Evolutionary conservation across 53 echinoderm and acorn worm species (phyloP).

Genomic region (Astropecten irregularis): DNA sequence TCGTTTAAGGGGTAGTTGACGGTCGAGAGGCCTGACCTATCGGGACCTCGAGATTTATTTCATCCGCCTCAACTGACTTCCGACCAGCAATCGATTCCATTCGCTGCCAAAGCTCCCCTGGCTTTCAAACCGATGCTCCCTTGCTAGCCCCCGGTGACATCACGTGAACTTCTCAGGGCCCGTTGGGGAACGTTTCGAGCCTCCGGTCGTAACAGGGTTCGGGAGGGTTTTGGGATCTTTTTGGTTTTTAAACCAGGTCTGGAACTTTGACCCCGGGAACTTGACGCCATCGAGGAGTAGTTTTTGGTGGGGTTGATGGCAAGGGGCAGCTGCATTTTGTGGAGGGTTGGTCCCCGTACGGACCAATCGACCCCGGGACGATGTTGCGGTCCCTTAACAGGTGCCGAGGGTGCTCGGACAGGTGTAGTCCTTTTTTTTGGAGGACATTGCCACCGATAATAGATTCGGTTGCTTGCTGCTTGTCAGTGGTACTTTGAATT

Average conservation of each 20-base stretch:
- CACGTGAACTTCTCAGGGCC: too few relatives aligned
- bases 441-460: slow-evolving; percentile 33
- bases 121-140: too few relatives aligned
- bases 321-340: slow-evolving; percentile 43
- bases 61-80: too few relatives aligned
- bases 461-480: not conserved
- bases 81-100: too few relatives aligned
- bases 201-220: too few relatives aligned
- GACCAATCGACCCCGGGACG: slow-evolving; percentile 28
- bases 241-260: slow-evolving; percentile 44
- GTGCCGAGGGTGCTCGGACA: slow-evolving; percentile 12
- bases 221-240: too few relatives aligned
- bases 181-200: too few relatives aligned
- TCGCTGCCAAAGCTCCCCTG: too few relatives aligned
- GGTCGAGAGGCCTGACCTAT: too few relatives aligned
- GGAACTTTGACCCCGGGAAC: slow-evolving; percentile 14
- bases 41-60: too few relatives aligned
- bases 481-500: not conserved
- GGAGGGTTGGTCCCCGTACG: slow-evolving; percentile 10
- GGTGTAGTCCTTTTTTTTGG: slow-evolving; percentile 13
- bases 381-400: not conserved
- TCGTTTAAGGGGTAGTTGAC: too few relatives aligned
- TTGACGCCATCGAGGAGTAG: slow-evolving; percentile 29
- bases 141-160: too few relatives aligned
- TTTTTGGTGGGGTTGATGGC: slow-evolving; percentile 7